Base-by-base conservation (phyloP, 2,113 vertebrate species). In the Ancistrus triradiatus region DNA sequence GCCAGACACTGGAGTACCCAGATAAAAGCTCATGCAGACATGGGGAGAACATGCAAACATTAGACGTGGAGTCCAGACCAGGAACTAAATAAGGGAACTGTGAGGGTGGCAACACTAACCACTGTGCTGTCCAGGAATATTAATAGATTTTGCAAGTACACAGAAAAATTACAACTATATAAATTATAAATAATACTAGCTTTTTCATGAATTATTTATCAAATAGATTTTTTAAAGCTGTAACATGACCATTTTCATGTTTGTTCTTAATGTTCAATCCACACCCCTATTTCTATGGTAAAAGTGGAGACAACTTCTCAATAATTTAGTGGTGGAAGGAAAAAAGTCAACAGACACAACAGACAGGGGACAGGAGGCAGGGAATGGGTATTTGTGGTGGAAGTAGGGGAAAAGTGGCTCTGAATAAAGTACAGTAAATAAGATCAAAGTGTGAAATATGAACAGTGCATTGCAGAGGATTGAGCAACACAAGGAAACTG, bases 291-390 rank as follows among this genome's bases (percentile, higher is more conserved):
- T 63, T 40, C 63, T 44, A 47, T 59, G 63, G 42, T 73, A 60
- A 61, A 65, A 60, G 63, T 64, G 72, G 53, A 68, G 82, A 82
- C 46, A 66, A 68, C 78, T 67, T 63, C 77, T 86, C 80, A 86
- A 84, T 85, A 83, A 84, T 87, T 85, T 78, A 82, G 64, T 69
- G 48, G 43, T 62, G 4, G 31, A 51, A 44, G 40, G 14, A 73
- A 68, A 75, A 64, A 83, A 81, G 65, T 65, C 73, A 75, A 82
- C 42, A 72, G 51, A 80, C 58, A 73, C 64, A 49, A 70, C 56
- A 64, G 63, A 49, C 56, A 56, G 33, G 38, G 52, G 44, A 15
- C 35, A 52, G 42, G 17, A 18, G 48, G 17, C 48, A 65, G 51
- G 60, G 74, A 71, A 67, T n/a, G 73, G 70, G 58, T 56, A 74